These are phyloP conservation scores for Leptopilina boulardi DNA, from an alignment of 1,140 invertebrate species.

Conservation along the genomic window DNA sequence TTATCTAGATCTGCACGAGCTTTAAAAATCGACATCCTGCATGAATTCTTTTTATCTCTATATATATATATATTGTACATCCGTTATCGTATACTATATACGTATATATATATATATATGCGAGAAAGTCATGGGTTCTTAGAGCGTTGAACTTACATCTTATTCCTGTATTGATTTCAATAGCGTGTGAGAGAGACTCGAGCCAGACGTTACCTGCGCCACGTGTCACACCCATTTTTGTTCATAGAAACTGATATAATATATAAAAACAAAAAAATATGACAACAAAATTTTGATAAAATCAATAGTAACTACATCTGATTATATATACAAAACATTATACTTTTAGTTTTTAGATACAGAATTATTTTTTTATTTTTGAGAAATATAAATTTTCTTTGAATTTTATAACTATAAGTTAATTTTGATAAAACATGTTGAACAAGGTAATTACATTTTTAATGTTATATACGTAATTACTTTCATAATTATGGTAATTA, in stretches of 20 bases:
- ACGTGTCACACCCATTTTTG: conserved; percentile 56
- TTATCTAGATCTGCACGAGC: conserved; percentile 12
- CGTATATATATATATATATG: too few relatives aligned
- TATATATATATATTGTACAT: not conserved
- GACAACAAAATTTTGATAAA: not conserved
- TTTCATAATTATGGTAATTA: too few relatives aligned
- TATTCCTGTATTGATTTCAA: conserved; percentile 62
- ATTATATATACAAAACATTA: too few relatives aligned
- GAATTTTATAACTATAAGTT: too few relatives aligned
- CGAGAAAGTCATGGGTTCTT: conserved; percentile 29
- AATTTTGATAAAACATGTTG: too few relatives aligned
- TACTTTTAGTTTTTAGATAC: too few relatives aligned
- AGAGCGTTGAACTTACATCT: conserved; percentile 59
- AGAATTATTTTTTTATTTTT: too few relatives aligned
- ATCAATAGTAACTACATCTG: too few relatives aligned
- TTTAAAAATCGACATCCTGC: conserved; percentile 13
- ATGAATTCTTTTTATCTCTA: not conserved
- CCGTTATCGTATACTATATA: conserved; percentile 7
- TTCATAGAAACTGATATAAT: not conserved
- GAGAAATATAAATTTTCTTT: too few relatives aligned
- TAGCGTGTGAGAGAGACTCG: conserved; percentile 38
- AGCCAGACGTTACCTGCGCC: conserved; percentile 50
- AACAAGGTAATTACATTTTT: too few relatives aligned
- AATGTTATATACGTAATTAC: too few relatives aligned
- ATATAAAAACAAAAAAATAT: not conserved